Evolutionary conservation across 2,797 vertebrate species (phyloP).

Genomic region (Anableps anableps): DNA sequence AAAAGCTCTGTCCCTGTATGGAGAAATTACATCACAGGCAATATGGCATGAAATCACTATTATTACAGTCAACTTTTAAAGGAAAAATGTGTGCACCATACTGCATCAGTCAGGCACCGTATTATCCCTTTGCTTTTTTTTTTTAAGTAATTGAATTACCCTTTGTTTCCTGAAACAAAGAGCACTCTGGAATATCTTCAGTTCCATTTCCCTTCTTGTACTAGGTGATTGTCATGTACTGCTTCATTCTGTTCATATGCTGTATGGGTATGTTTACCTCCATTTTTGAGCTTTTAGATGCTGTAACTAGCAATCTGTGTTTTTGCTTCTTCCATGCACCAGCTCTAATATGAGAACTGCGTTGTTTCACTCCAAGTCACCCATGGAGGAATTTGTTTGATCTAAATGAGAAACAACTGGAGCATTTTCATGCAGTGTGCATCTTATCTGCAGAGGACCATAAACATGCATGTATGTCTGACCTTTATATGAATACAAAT

Average conservation of each 20-base stretch:
- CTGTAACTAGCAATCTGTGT: neutral
- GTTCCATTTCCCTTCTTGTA: no score
- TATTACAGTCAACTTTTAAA: neutral
- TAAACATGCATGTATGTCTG: neutral
- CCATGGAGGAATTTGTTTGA: neutral
- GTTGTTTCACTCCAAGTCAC: neutral
- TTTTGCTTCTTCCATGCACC: neutral
- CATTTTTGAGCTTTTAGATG: no score
- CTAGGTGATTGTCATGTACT: no score
- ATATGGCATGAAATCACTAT: neutral
- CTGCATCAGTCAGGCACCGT: no score
- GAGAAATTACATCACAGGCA: neutral
- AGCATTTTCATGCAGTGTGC: neutral
- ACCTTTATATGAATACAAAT: neutral
- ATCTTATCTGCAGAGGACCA: no score
- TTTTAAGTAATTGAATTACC: no score
- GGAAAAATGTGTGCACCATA: neutral
- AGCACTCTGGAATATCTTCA: no score
- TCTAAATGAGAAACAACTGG: no score
- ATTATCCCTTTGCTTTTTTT: neutral
- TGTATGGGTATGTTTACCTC: no score
- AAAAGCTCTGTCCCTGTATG: neutral
- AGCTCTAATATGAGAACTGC: neutral
- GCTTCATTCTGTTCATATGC: no score
- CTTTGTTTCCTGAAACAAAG: no score